These are phyloP conservation scores for Drosophila antonietae DNA, from an alignment of 2,888 invertebrate species.

Conservation along the genomic window DNA sequence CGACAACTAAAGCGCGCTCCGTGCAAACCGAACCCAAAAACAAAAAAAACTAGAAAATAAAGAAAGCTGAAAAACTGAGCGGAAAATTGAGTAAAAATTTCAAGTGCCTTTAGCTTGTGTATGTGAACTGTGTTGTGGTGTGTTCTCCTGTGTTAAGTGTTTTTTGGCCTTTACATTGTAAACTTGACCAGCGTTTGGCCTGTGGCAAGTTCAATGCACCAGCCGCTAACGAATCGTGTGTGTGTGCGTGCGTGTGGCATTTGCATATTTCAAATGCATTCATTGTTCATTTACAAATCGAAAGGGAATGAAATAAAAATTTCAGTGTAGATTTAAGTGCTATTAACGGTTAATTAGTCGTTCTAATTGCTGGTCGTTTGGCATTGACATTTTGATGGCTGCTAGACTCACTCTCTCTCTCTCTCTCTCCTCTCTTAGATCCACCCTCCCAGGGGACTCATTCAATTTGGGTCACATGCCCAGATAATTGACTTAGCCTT, in stretches of 20 bases:
- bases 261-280: conserved; percentile 4
- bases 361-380: conserved; percentile 30
- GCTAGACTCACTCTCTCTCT: background rate
- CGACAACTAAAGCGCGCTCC: conserved; percentile 76
- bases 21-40: conserved; percentile 52
- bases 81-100: conserved; percentile 18
- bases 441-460: background rate
- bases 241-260: background rate
- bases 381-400: conserved; percentile 48
- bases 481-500: conserved; percentile 23
- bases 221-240: conserved; percentile 7
- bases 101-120: conserved; percentile 5
- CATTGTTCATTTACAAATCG: conserved; percentile 2
- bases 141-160: conserved; percentile 6
- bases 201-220: conserved; percentile 56
- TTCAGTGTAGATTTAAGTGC: background rate
- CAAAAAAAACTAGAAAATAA: background rate
- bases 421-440: background rate
- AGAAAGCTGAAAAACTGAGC: background rate
- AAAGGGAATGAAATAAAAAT: background rate
- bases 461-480: conserved; percentile 54
- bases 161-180: conserved; percentile 37
- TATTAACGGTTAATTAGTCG: conserved; percentile 17
- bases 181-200: conserved; percentile 38
- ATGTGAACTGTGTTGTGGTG: conserved; percentile 6